Evolutionary conservation across 2,113 vertebrate genomes (phyloP).

Genomic region (Symphodus melops): DNA sequence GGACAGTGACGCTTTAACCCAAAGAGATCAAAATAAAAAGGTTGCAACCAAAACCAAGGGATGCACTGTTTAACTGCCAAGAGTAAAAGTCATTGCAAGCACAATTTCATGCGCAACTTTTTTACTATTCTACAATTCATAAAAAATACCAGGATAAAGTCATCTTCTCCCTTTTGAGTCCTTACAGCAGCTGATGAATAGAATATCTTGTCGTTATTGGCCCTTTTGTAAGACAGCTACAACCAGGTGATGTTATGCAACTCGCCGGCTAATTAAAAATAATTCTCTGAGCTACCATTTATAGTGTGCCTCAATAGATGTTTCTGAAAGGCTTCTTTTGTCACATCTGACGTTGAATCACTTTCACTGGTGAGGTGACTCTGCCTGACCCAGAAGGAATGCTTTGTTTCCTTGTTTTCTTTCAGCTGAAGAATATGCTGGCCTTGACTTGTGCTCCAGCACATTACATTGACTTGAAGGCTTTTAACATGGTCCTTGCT

Average conservation of each 20-base stretch:
- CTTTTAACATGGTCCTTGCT: constrained; percentile 28
- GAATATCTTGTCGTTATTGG: neutral
- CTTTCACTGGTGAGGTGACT: constrained; percentile 41
- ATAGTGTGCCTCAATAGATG: constrained; percentile 23
- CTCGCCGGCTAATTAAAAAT: constrained; percentile 25
- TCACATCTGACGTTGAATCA: constrained; percentile 54
- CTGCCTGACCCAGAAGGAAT: constrained; percentile 62
- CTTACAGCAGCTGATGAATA: constrained; percentile 14
- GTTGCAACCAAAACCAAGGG: too few relatives aligned
- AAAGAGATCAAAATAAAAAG: too few relatives aligned
- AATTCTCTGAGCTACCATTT: constrained; percentile 27
- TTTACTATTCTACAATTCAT: too few relatives aligned
- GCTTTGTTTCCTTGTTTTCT: constrained; percentile 65
- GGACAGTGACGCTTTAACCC: too few relatives aligned
- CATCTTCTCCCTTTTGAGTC: constrained; percentile 13
- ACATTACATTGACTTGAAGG: constrained; percentile 47
- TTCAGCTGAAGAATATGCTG: constrained; percentile 56
- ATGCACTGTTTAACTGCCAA: too few relatives aligned
- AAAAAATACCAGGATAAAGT: constrained; percentile 6
- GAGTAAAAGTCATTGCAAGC: too few relatives aligned
- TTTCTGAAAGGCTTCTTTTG: constrained; percentile 50
- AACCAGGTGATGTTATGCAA: constrained; percentile 14
- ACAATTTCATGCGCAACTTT: too few relatives aligned
- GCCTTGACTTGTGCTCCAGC: constrained; percentile 59
- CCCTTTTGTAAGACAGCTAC: constrained; percentile 5